phyloP scores from a whole-genome alignment of 2,113 vertebrate species.

The Hippocampus mohnikei region DNA sequence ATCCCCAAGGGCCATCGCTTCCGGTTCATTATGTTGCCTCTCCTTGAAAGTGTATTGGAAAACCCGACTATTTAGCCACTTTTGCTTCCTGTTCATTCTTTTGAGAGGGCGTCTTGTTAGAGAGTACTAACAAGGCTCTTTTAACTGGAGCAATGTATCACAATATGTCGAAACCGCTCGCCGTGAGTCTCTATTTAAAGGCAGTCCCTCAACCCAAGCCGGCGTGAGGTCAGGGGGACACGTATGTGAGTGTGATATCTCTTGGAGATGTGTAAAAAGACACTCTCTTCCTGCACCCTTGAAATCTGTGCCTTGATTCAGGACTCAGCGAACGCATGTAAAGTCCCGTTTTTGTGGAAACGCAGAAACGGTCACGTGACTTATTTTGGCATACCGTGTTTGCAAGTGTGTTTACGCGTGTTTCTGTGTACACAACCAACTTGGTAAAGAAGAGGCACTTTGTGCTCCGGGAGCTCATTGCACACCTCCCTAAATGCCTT shows the following conservation, averaged over 20 bases:
- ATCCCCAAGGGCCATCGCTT: constrained; percentile 12
- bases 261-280: constrained; percentile 29
- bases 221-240: constrained; percentile 37
- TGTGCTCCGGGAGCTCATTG: constrained; percentile 42
- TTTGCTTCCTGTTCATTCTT: constrained; percentile 1
- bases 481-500: constrained; percentile 54
- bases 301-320: constrained; percentile 6
- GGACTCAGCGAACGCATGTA: constrained; percentile 5
- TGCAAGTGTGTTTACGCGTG: constrained; percentile 27
- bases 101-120: constrained; percentile 4
- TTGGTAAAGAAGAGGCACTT: constrained; percentile 45
- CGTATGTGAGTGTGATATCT: constrained; percentile 31
- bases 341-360: not conserved
- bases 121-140: constrained; percentile 23
- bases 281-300: constrained; percentile 8
- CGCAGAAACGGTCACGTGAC: not conserved
- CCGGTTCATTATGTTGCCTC: constrained; percentile 22
- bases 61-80: not conserved
- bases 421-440: constrained; percentile 41
- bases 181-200: constrained; percentile 47
- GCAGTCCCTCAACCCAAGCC: constrained; percentile 32
- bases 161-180: constrained; percentile 28
- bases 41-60: constrained; percentile 14
- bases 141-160: constrained; percentile 29
- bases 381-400: constrained; percentile 14